A percentile compares a stretch with the other conserved stretches of the same genome.
These are phyloP conservation scores for Theonella swinhoei DNA, from an alignment of 37 sponge, comb jelly and placozoan genomes.

Conservation along the genomic window DNA sequence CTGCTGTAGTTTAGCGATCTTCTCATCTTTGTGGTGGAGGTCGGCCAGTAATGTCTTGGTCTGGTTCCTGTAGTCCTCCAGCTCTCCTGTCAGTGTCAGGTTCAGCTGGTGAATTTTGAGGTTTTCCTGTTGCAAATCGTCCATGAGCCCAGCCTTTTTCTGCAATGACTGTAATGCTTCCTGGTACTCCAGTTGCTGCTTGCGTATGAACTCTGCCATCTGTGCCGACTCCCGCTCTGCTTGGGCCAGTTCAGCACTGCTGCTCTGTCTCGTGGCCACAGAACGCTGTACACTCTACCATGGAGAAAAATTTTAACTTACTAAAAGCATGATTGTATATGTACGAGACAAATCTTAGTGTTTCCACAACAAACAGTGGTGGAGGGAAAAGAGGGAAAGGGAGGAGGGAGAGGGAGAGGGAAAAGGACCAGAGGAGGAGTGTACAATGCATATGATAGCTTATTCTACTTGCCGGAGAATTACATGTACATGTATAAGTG, in stretches of 20 bases:
- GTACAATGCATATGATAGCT: too few relatives aligned
- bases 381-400: too few relatives aligned
- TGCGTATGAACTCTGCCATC: conserved; percentile 15
- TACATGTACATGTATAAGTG: too few relatives aligned
- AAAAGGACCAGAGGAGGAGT: too few relatives aligned
- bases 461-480: too few relatives aligned
- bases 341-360: too few relatives aligned
- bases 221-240: not conserved
- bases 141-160: conserved; percentile 5
- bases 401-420: too few relatives aligned
- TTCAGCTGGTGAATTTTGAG: conserved; percentile 18
- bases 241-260: not conserved
- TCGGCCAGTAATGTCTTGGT: conserved; percentile 36
- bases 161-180: conserved; percentile 20
- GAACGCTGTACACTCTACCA: not conserved
- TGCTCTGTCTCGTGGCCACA: not conserved
- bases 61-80: conserved; percentile 33
- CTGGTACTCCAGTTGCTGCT: conserved; percentile 56
- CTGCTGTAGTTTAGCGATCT: not conserved
- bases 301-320: not conserved
- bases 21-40: conserved; percentile 9
- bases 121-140: conserved; percentile 17
- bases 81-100: conserved; percentile 21
- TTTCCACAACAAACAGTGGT: too few relatives aligned
- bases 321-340: not conserved